Evolutionary conservation across 2,113 vertebrate species (phyloP).

Genomic region (Bubo blakistoni): DNA sequence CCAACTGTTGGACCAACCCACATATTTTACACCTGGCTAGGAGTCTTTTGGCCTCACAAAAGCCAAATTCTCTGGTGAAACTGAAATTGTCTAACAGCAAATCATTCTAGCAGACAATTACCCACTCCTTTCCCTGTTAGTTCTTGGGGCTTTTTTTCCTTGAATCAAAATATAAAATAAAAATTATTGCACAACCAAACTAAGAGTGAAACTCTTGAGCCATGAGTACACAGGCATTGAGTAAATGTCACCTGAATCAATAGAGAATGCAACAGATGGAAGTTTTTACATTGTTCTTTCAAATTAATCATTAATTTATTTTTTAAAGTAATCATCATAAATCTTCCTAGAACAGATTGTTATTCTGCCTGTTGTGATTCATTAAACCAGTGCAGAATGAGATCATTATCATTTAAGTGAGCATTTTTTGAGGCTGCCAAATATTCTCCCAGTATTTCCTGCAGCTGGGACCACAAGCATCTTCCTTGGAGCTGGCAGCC

Average conservation of each 20-base stretch:
- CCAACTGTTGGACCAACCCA: background rate
- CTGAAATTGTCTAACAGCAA: background rate
- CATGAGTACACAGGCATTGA: background rate
- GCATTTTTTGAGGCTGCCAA: background rate
- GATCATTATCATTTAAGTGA: background rate
- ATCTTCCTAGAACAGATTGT: slow-evolving; percentile 2
- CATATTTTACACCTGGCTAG: background rate
- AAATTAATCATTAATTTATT: slow-evolving; percentile 6
- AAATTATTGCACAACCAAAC: background rate
- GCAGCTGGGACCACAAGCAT: background rate
- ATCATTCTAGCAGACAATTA: background rate
- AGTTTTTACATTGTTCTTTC: background rate
- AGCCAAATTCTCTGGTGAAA: background rate
- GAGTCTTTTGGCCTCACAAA: background rate
- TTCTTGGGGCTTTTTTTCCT: background rate
- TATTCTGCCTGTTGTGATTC: slow-evolving; percentile 4
- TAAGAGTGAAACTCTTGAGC: background rate
- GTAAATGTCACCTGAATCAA: slow-evolving; percentile 25
- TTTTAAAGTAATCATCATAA: background rate
- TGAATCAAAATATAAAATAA: background rate
- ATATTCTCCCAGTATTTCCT: slow-evolving; percentile 4
- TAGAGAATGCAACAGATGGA: background rate
- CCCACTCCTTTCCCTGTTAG: background rate
- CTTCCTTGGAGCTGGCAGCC: background rate
- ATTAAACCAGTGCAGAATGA: background rate